Evolutionary conservation across 1,140 invertebrate species (phyloP).

Genomic region (Cepaea nemoralis): DNA sequence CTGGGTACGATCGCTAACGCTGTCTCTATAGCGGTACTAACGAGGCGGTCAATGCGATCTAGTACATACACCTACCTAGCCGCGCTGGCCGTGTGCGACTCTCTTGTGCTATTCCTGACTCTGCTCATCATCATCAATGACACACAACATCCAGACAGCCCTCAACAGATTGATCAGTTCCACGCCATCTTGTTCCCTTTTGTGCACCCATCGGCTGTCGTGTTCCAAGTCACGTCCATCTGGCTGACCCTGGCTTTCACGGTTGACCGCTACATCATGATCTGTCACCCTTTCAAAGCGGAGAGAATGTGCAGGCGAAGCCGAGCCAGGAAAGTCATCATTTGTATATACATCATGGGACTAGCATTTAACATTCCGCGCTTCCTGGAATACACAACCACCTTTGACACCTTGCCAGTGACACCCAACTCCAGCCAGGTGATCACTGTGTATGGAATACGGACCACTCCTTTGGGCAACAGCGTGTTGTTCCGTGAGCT

Average conservation of each 20-base stretch:
- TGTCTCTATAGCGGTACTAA: conserved; percentile 68
- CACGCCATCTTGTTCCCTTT: conserved; percentile 67
- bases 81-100: conserved; percentile 69
- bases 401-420: conserved; percentile 27
- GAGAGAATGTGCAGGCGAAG: conserved; percentile 65
- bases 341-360: conserved; percentile 57
- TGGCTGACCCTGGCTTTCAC: conserved; percentile 72
- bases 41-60: conserved; percentile 63
- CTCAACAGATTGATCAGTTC: conserved; percentile 44
- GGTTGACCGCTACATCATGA: conserved; percentile 72
- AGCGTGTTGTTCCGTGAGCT: conserved; percentile 62
- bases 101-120: conserved; percentile 64
- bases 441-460: conserved; percentile 46
- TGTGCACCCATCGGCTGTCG: conserved; percentile 65
- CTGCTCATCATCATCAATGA: conserved; percentile 63
- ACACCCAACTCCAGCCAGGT: conserved; percentile 41
- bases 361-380: conserved; percentile 67
- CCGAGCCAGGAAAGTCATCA: conserved; percentile 62
- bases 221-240: conserved; percentile 70
- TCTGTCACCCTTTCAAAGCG: conserved; percentile 71
- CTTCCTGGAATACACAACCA: conserved; percentile 69
- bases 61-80: conserved; percentile 70
- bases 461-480: conserved; percentile 61
- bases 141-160: conserved; percentile 51
- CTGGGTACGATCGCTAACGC: conserved; percentile 70